Evolutionary conservation across 2,113 vertebrate genomes (phyloP).

Genomic region (Himantopus leucocephalus): DNA sequence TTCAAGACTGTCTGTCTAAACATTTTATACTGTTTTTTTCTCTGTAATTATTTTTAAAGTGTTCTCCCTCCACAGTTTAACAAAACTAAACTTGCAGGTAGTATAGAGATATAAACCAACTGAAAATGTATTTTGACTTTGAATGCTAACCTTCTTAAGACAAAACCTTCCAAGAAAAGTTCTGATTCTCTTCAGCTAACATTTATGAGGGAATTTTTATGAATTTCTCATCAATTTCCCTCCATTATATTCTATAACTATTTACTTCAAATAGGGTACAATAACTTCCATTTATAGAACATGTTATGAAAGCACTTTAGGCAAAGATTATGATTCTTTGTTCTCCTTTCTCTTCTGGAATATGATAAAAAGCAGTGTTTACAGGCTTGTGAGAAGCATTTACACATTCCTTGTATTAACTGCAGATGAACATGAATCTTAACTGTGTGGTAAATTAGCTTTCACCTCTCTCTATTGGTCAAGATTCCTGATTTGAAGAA

Average conservation of each 20-base stretch:
- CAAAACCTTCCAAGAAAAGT: neutral
- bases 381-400: accelerated
- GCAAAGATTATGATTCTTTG: neutral
- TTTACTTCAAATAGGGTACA: neutral
- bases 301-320: neutral
- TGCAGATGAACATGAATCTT: neutral
- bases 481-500: neutral
- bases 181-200: neutral
- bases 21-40: neutral
- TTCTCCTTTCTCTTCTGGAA: neutral
- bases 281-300: neutral
- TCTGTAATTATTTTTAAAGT: neutral
- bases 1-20: neutral
- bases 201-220: neutral
- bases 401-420: neutral
- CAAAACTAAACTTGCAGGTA: neutral
- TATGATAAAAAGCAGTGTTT: neutral
- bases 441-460: neutral
- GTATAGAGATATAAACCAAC: neutral
- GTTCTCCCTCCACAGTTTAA: neutral
- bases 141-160: neutral
- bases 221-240: neutral
- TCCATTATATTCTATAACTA: neutral
- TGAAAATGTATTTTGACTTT: neutral
- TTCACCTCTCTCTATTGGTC: neutral